These are phyloP conservation scores for Lonchura striata DNA, from an alignment of 2,113 vertebrate species.

Conservation along the genomic window DNA sequence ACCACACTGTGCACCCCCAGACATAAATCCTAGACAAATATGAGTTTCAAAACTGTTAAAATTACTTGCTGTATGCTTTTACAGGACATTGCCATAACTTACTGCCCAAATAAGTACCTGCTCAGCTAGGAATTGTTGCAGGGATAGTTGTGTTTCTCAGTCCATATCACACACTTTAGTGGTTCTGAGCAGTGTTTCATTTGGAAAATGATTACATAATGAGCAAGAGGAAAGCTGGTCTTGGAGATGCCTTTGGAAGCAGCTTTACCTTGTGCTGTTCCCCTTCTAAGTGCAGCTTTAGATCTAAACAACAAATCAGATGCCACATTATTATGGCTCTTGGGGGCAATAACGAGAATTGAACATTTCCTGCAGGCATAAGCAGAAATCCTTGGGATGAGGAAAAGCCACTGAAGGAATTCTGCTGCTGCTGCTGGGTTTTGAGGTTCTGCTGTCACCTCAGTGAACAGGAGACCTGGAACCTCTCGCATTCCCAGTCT, in stretches of 20 bases:
- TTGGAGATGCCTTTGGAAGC: not conserved
- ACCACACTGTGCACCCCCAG: not conserved
- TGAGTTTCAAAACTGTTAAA: not conserved
- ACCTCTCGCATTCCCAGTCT: fast-evolving
- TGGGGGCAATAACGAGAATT: not conserved
- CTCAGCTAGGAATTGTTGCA: not conserved
- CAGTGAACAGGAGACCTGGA: not conserved
- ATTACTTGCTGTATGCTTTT: not conserved
- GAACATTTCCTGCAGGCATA: fast-evolving
- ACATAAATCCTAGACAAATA: not conserved
- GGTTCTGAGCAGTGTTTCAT: not conserved
- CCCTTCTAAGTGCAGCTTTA: not conserved
- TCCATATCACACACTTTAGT: not conserved
- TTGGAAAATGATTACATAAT: not conserved
- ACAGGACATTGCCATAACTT: not conserved
- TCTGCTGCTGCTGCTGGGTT: not conserved
- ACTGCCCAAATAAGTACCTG: not conserved
- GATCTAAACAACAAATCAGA: not conserved
- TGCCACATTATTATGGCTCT: not conserved
- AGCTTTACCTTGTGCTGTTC: not conserved
- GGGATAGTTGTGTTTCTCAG: not conserved
- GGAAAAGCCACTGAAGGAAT: not conserved
- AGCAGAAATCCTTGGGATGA: not conserved
- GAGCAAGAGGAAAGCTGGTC: not conserved
- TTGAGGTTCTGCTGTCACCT: not conserved